These are phyloP conservation scores for Rhagonycha fulva DNA, from an alignment of 2,888 invertebrate species.

Conservation along the genomic window DNA sequence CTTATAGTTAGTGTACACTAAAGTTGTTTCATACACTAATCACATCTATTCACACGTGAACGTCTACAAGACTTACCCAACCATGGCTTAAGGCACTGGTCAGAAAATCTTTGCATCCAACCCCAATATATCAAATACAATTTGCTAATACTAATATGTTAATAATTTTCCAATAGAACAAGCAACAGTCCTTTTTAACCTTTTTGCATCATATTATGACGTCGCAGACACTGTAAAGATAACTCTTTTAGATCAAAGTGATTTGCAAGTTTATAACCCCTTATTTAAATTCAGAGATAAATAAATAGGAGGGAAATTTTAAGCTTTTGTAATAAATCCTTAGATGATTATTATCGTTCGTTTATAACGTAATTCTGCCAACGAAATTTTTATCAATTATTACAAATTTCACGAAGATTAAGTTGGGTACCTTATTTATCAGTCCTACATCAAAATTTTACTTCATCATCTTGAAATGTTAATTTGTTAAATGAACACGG, in stretches of 20 bases:
- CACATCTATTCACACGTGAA: slow-evolving; percentile 47
- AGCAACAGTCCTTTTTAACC: neutral
- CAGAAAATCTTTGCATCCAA: slow-evolving; percentile 36
- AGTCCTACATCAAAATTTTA: neutral
- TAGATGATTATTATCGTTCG: neutral
- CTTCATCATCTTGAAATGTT: slow-evolving; percentile 3
- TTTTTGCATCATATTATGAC: neutral
- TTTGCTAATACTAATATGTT: neutral
- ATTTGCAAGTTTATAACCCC: neutral
- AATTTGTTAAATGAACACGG: slow-evolving; percentile 9
- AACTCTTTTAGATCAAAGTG: neutral
- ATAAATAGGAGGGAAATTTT: neutral
- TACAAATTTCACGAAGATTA: neutral
- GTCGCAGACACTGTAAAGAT: neutral
- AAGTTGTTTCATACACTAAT: slow-evolving; percentile 48
- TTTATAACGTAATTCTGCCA: neutral
- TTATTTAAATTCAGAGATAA: neutral
- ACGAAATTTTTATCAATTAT: neutral
- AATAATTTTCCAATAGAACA: neutral
- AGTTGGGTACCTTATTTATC: neutral
- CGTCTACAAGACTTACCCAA: slow-evolving; percentile 38
- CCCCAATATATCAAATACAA: neutral
- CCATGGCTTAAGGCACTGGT: slow-evolving; percentile 46
- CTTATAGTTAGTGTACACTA: slow-evolving; percentile 38
- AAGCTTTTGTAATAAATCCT: neutral